Percentiles rank a stretch among this genome's conserved stretches.
Conservation (phyloP, 2,888 invertebrate genomes). For the Trichogramma dendrolimi region DNA sequence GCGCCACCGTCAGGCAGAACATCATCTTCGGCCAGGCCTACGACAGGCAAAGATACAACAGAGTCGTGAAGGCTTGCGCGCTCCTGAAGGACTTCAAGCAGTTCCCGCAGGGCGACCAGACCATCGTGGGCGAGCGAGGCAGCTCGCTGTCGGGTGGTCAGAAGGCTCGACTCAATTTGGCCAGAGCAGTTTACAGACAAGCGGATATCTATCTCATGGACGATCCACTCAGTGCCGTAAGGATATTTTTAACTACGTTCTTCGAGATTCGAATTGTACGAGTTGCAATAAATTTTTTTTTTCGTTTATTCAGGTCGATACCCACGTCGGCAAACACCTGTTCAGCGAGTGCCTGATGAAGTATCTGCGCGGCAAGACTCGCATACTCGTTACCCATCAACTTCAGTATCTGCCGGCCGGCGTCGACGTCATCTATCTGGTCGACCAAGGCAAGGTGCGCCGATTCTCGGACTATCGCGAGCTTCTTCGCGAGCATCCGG, state of each 20-base stretch:
- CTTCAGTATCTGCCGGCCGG: constrained; percentile 62
- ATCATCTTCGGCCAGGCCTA: constrained; percentile 74
- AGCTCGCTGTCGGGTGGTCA: constrained; percentile 71
- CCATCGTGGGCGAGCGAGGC: constrained; percentile 70
- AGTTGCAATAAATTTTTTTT: neutral
- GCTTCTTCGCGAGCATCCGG: constrained; percentile 38
- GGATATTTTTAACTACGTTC: constrained; percentile 2
- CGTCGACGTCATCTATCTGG: constrained; percentile 57
- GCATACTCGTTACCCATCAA: constrained; percentile 75
- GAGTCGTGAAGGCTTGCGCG: constrained; percentile 51
- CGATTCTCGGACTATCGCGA: constrained; percentile 42
- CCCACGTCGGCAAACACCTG: constrained; percentile 70
- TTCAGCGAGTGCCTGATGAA: constrained; percentile 68
- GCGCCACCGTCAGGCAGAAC: constrained; percentile 77
- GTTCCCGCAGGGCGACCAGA: constrained; percentile 66
- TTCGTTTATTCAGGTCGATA: constrained; percentile 56
- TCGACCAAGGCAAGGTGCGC: constrained; percentile 44
- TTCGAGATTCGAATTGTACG: neutral
- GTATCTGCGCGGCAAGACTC: constrained; percentile 67
- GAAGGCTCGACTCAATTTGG: constrained; percentile 71
- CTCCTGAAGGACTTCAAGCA: constrained; percentile 55
- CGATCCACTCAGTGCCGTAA: constrained; percentile 73
- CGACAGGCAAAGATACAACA: constrained; percentile 59
- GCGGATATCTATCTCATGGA: constrained; percentile 78
- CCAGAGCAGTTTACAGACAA: constrained; percentile 70